A percentile compares a stretch with the other conserved stretches of the same genome.
These are phyloP conservation scores for Hydrolagus affinis DNA, from an alignment of 2,113 vertebrate genomes.

Conservation along the genomic window DNA sequence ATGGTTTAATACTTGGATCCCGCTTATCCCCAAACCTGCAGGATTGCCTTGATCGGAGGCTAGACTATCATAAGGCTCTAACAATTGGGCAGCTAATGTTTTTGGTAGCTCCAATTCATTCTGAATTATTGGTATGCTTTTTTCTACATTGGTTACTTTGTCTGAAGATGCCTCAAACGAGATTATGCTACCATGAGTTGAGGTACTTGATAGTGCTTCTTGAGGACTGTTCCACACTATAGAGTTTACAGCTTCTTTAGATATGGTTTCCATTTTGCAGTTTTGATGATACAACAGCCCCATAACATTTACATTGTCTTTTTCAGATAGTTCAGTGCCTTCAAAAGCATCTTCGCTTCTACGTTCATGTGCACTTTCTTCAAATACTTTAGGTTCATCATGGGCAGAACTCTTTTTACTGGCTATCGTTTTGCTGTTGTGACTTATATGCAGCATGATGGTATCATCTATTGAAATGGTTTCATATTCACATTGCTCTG, in stretches of 20 bases:
- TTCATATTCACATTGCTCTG: slow-evolving; percentile 63
- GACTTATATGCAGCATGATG: slow-evolving; percentile 69
- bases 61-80: slow-evolving; percentile 27
- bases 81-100: slow-evolving; percentile 17
- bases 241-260: slow-evolving; percentile 44
- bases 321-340: slow-evolving; percentile 23
- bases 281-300: slow-evolving; percentile 48
- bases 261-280: slow-evolving; percentile 42
- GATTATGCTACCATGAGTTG: slow-evolving; percentile 37
- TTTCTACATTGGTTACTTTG: slow-evolving; percentile 41
- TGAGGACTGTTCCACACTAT: slow-evolving; percentile 53
- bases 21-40: slow-evolving; percentile 53
- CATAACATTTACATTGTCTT: slow-evolving; percentile 41
- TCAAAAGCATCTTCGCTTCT: slow-evolving; percentile 37
- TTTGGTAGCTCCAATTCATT: slow-evolving; percentile 47
- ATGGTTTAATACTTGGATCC: slow-evolving; percentile 62
- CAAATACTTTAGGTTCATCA: slow-evolving; percentile 34
- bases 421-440: slow-evolving; percentile 50
- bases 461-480: slow-evolving; percentile 67
- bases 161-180: slow-evolving; percentile 44
- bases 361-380: neutral
- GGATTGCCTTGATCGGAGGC: slow-evolving; percentile 41
- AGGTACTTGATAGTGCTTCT: slow-evolving; percentile 42
- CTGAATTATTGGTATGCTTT: slow-evolving; percentile 42
- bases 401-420: slow-evolving; percentile 37